phyloP scores from a whole-genome alignment of 2,113 vertebrate species.

The Phoenicopterus ruber region DNA sequence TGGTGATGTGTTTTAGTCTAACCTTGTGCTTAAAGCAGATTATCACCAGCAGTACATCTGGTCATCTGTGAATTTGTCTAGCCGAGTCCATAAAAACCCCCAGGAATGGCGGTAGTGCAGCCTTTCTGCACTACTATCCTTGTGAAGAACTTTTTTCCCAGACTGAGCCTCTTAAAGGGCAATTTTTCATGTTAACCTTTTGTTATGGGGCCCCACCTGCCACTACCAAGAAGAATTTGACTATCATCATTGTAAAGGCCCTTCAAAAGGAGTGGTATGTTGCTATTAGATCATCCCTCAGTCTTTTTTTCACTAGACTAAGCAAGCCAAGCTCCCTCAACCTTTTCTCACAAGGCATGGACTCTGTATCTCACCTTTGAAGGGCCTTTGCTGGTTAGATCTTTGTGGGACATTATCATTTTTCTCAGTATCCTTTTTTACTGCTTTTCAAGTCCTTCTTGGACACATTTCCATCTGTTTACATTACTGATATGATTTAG shows the following conservation, averaged over 20 bases:
- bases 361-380: neutral
- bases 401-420: neutral
- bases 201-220: neutral
- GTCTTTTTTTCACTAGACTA: neutral
- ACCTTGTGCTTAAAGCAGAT: neutral
- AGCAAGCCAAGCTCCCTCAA: neutral
- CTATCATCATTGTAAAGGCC: neutral
- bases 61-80: neutral
- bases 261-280: neutral
- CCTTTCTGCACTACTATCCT: neutral
- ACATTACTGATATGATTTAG: neutral
- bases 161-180: neutral
- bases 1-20: neutral
- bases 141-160: neutral
- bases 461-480: neutral
- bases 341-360: neutral
- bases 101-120: neutral
- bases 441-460: neutral
- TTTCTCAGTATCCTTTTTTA: neutral
- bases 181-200: neutral
- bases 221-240: neutral
- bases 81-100: neutral
- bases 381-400: neutral
- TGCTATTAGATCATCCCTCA: neutral
- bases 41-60: neutral